Conservation (phyloP, 1,140 invertebrate genomes). For the Amphibalanus amphitrite region DNA sequence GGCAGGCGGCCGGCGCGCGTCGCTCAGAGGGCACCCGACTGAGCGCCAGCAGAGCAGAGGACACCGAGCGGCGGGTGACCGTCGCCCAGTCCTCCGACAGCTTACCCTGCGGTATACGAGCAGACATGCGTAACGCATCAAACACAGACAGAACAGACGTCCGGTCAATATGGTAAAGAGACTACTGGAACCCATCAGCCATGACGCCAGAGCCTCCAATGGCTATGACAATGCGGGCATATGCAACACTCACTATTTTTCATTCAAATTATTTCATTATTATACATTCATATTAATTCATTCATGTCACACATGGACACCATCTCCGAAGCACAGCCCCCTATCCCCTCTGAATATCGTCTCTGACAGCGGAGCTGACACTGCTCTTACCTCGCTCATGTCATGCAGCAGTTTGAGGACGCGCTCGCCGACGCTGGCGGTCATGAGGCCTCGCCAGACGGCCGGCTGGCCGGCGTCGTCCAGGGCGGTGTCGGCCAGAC, state of each 20-base stretch:
- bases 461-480: constrained; percentile 30
- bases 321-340: too few relatives aligned
- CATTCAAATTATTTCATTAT: too few relatives aligned
- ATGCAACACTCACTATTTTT: too few relatives aligned
- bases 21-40: constrained; percentile 59
- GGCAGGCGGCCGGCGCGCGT: constrained; percentile 51
- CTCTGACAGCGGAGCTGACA: too few relatives aligned
- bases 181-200: too few relatives aligned
- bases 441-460: constrained; percentile 75
- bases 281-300: too few relatives aligned
- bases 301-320: too few relatives aligned
- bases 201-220: too few relatives aligned
- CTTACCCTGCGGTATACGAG: constrained; percentile 68
- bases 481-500: constrained; percentile 25
- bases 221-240: too few relatives aligned
- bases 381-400: constrained; percentile 69
- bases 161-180: too few relatives aligned
- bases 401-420: constrained; percentile 76
- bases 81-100: constrained; percentile 67
- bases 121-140: constrained; percentile 8
- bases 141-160: constrained; percentile 7
- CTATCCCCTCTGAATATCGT: too few relatives aligned
- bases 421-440: constrained; percentile 63
- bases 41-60: constrained; percentile 69
- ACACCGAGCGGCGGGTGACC: constrained; percentile 76